These are phyloP conservation scores for Xylocopa sonorina DNA, from an alignment of 1,140 invertebrate species.

Conservation along the genomic window DNA sequence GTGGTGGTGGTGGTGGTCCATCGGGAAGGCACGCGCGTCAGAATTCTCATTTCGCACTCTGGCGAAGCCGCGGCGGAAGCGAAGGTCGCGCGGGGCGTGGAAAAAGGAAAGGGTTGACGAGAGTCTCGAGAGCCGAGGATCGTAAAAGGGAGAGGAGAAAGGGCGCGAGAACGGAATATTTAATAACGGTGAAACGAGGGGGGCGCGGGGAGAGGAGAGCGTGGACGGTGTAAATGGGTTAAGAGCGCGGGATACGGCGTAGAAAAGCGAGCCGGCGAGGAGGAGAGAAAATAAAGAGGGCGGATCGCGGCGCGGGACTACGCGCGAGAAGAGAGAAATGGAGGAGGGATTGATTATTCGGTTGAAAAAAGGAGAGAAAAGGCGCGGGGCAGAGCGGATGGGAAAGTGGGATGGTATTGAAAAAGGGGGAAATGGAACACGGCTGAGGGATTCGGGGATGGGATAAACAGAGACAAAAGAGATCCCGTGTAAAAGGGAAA, in stretches of 20 bases:
- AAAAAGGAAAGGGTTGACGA: too few species aligned
- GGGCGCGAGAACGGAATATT: background rate
- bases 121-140: background rate
- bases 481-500: background rate
- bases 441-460: too few species aligned
- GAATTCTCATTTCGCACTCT: too few species aligned
- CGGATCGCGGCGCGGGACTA: background rate
- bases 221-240: background rate
- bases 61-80: too few species aligned
- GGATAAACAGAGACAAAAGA: background rate
- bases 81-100: too few species aligned
- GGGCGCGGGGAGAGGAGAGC: too few species aligned
- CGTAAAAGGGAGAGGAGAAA: background rate
- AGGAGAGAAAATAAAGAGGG: background rate
- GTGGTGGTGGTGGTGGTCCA: too few species aligned
- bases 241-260: background rate
- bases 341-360: slow-evolving; percentile 9
- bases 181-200: too few species aligned
- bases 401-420: too few species aligned
- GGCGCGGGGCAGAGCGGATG: background rate
- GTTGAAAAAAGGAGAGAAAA: background rate
- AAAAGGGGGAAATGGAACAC: background rate
- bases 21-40: too few species aligned
- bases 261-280: background rate
- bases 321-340: background rate